Conservation (phyloP, 2,797 vertebrate species). For the Nothura maculosa region DNA sequence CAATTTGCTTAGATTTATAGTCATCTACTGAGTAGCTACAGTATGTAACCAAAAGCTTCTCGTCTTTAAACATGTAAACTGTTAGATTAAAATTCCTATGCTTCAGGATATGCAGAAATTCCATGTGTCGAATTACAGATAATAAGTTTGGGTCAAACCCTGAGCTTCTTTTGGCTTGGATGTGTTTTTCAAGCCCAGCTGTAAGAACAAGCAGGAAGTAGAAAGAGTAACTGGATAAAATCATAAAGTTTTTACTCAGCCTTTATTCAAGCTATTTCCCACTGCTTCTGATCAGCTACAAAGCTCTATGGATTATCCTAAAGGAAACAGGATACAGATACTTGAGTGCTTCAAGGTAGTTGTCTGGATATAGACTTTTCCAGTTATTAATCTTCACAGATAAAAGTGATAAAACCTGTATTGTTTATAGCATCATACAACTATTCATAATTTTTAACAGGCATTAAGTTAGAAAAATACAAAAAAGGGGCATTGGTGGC, state of each 20-base stretch:
- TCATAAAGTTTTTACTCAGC: not conserved
- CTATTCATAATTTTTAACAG: not conserved
- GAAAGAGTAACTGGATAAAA: not conserved
- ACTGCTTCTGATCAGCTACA: not conserved
- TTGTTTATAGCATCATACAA: not conserved
- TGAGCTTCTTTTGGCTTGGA: not conserved
- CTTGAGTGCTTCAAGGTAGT: not conserved
- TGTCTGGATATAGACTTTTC: not conserved
- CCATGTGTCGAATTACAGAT: not conserved
- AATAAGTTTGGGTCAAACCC: not conserved
- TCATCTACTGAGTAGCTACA: not conserved
- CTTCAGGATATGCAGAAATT: not conserved
- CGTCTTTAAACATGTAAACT: not conserved
- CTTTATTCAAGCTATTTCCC: not conserved
- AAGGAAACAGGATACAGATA: not conserved
- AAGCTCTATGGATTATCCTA: rapidly evolving
- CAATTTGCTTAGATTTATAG: conserved; percentile 48
- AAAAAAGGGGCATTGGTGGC: conserved; percentile 18
- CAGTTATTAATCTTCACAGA: not conserved
- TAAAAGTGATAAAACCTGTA: not conserved
- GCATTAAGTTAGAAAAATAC: not conserved
- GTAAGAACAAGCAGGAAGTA: not conserved
- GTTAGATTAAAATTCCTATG: conserved; percentile 29
- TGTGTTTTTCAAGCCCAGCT: not conserved
- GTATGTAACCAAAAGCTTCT: not conserved